Evolutionary conservation across 2,888 invertebrate genomes (phyloP).

Genomic region (Dicycla oo): DNA sequence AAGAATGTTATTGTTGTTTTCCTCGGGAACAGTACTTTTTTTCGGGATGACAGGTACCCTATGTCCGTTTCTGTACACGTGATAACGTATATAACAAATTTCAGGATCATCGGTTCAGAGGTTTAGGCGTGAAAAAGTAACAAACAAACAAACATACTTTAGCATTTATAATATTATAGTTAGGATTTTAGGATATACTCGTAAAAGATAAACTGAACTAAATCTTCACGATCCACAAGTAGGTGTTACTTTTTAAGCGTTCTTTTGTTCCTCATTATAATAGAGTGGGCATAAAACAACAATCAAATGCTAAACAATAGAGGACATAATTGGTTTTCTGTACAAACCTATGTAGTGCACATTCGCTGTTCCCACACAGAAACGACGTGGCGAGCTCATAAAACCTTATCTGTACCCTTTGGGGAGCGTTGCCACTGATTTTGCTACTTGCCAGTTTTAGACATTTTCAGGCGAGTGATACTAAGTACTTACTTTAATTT

Average conservation of each 20-base stretch:
- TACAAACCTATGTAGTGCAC: slow-evolving; percentile 84
- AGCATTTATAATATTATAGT: too few species aligned
- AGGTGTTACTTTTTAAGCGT: slow-evolving; percentile 43
- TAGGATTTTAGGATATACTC: too few species aligned
- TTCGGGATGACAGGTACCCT: too few species aligned
- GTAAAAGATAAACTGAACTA: not conserved
- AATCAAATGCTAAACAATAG: slow-evolving; percentile 74
- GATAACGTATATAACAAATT: too few species aligned
- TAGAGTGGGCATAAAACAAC: slow-evolving; percentile 56
- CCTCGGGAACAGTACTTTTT: too few species aligned
- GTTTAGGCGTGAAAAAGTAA: too few species aligned
- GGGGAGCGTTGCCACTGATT: slow-evolving; percentile 74
- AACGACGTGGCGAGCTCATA: slow-evolving; percentile 89
- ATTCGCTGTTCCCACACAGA: slow-evolving; percentile 84
- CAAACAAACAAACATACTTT: too few species aligned
- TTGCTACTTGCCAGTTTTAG: slow-evolving; percentile 67
- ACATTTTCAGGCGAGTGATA: slow-evolving; percentile 44
- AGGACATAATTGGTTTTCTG: slow-evolving; percentile 81
- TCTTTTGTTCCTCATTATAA: slow-evolving; percentile 49
- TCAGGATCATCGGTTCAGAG: too few species aligned
- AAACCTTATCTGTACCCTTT: slow-evolving; percentile 89
- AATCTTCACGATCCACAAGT: not conserved
- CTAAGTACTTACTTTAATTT: not conserved
- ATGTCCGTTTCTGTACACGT: too few species aligned
- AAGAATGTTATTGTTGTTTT: too few species aligned